Base-by-base conservation (phyloP, 2,113 vertebrate species). In the Patagioenas fasciata region DNA sequence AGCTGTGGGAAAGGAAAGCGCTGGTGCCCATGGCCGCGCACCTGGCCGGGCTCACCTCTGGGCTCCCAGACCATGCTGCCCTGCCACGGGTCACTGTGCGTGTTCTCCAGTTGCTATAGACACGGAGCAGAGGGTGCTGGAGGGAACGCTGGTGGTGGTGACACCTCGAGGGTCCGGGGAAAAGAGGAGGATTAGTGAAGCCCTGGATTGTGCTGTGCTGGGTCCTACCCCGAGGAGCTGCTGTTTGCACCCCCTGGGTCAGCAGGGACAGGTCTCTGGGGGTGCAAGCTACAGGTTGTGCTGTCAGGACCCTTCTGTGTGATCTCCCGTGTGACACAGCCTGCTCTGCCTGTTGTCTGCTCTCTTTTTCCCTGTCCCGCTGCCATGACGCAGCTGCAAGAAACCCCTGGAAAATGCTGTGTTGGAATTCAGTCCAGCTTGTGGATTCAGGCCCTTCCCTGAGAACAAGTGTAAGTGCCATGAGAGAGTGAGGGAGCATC, bases 1-100 rank as follows among this genome's bases (percentile, higher is more conserved):
- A 66, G 34, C 61, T 17, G 34, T 2, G 2, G 4, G 13, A 75
- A 50, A 47, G 48, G 5, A 48, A 34, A 89, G 10, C 1, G 36
- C 60, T 15, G 0, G 1, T 38, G 26, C 47, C 51, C 58, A 3
- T 12, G 40, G 15, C 18, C 16, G 9, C 0, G 0, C 29, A 13
- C 3, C 69, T 47, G 0, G 3, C 23, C 6, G 5, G 2, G 13
- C 95, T 91, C 80, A 97, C 96, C 95, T 71, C n/a, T 64, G 1
- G 2, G 44, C 24, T 92, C 21, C 44, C 44, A 19, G 44, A 64
- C 61, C 88, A 95, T 93, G 78, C 61, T 25, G 86, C n/a, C 15
- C 21, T 32, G 60, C 15, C 24, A 4, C 26, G 1, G 0, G 6
- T 21, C 48, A 19, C 1, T 0, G 15, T 71, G 15, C 74, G 85